Evolutionary conservation across 2,113 vertebrate genomes (phyloP).

Genomic region (Psittacula cyanocephala): DNA sequence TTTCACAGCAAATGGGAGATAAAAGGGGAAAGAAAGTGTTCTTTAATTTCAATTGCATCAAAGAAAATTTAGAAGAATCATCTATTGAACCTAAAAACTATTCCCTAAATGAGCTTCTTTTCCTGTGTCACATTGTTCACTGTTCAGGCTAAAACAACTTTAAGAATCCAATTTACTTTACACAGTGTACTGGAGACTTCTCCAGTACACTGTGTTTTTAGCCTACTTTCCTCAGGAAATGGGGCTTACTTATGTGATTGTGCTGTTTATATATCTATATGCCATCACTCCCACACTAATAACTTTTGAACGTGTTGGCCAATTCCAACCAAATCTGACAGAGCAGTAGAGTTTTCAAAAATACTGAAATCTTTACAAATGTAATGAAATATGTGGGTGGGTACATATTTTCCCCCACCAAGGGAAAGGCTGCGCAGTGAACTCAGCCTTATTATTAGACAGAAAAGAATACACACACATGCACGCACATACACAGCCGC

Average conservation of each 20-base stretch:
- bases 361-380: slow-evolving; percentile 58
- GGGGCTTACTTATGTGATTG: slow-evolving; percentile 57
- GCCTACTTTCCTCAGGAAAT: slow-evolving; percentile 59
- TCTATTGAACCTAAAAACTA: not conserved
- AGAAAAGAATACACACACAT: not conserved
- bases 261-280: slow-evolving; percentile 66
- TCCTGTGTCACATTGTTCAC: not conserved
- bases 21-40: fast-evolving
- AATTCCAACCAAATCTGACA: slow-evolving; percentile 65
- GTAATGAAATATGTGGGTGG: slow-evolving; percentile 64
- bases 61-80: not conserved
- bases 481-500: not conserved
- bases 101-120: not conserved
- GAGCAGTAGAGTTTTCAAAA: slow-evolving; percentile 55
- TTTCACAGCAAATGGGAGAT: fast-evolving
- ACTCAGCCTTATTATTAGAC: slow-evolving; percentile 10
- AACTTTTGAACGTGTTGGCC: slow-evolving; percentile 68
- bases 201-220: slow-evolving; percentile 47
- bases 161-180: not conserved
- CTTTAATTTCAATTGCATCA: not conserved
- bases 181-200: not conserved
- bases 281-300: slow-evolving; percentile 70
- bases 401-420: slow-evolving; percentile 22
- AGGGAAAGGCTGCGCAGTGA: slow-evolving; percentile 42
- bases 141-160: not conserved